phyloP scores from a whole-genome alignment of 2,113 vertebrate species.

The Marcusenius ussheri region DNA sequence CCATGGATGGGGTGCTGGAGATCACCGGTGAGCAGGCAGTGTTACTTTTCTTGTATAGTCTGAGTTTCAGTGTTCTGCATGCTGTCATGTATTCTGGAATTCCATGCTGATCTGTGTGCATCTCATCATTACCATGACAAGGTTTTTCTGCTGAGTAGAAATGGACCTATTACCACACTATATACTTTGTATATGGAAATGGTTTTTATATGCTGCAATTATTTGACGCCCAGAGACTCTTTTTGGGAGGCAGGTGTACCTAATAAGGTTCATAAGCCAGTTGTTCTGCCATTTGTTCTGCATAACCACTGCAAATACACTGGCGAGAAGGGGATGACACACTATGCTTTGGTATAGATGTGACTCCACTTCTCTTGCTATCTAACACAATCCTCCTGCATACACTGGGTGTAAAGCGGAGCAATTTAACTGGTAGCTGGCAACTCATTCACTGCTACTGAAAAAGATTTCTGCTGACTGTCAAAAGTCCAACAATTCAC shows the following conservation, averaged over 20 bases:
- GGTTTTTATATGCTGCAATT: background rate
- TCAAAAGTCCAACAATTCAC: background rate
- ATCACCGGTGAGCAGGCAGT: constrained; percentile 59
- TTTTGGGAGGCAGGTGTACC: background rate
- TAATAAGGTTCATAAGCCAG: background rate
- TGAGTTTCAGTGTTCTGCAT: background rate
- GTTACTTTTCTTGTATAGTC: background rate
- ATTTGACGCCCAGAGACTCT: background rate
- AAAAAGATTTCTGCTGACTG: background rate
- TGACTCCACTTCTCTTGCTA: background rate
- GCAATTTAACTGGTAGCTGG: background rate
- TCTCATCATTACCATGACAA: background rate
- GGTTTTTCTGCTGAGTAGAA: background rate
- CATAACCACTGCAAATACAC: background rate
- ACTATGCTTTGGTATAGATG: background rate
- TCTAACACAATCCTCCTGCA: background rate
- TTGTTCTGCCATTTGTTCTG: background rate
- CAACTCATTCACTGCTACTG: background rate
- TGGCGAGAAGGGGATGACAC: background rate
- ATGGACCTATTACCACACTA: background rate
- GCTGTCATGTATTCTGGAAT: background rate
- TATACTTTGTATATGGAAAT: background rate
- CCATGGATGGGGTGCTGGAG: constrained; percentile 70
- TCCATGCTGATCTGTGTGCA: background rate
- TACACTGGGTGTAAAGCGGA: background rate